Conservation (phyloP, 2,797 vertebrate species). For the Morus bassanus region DNA sequence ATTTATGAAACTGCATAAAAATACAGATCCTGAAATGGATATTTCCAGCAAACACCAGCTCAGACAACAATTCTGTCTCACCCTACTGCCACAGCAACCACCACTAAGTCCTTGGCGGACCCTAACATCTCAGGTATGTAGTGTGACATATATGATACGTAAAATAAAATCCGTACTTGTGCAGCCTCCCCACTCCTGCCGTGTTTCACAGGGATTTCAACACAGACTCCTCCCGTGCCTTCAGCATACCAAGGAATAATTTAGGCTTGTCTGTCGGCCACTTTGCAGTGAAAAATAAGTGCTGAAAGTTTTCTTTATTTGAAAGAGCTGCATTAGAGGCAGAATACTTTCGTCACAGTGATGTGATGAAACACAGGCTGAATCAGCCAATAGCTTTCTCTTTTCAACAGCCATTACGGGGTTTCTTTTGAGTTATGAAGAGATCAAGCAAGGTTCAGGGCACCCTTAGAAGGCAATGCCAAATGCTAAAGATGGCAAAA, state of each 20-base stretch:
- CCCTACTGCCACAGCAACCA: neutral
- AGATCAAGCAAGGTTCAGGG: neutral
- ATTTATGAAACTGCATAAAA: neutral
- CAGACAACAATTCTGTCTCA: neutral
- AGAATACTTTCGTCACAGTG: neutral
- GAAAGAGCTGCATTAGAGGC: neutral
- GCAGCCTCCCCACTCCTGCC: neutral
- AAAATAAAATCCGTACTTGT: neutral
- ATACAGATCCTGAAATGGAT: neutral
- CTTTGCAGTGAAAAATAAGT: neutral
- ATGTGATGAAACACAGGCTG: neutral
- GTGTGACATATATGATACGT: fast-evolving
- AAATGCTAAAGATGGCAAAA: neutral
- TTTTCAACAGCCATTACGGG: neutral
- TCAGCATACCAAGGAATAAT: neutral
- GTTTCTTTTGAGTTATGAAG: neutral
- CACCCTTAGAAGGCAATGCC: neutral
- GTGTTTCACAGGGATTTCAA: neutral
- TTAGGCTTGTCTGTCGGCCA: neutral
- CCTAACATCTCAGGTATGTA: neutral
- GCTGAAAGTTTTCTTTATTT: neutral
- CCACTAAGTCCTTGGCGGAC: neutral
- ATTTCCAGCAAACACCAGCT: neutral
- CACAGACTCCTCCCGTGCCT: neutral
- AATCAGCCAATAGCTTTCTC: neutral